Base-by-base conservation (phyloP, 2,888 invertebrate species). In the Oligia fasciuncula region DNA sequence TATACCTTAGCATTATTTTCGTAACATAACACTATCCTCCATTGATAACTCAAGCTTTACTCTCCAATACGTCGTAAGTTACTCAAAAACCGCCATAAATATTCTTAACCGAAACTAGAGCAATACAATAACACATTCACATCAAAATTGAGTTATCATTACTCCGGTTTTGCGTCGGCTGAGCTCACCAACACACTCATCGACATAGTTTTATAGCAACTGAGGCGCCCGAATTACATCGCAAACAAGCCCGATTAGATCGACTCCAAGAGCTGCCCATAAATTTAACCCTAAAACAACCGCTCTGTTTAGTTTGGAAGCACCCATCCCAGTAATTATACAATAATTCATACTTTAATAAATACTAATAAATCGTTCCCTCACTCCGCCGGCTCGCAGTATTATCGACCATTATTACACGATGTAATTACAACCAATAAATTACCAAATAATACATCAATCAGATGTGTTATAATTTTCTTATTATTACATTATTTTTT, bases 371-470 rank as follows among this genome's bases (percentile, higher is more conserved):
- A 97, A 97, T 96, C 95, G 93, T 95, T 91, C 94, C 93, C 92
- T 91, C 94, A 93, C 92, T 92, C 93, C 90, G 89, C 85, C 87
- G 88, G 85, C 90, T 90, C 91, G 90, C 91, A 91, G 94, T 93
- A 96, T 96, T 96, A 96, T 96, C 95, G 91, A 92, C 94, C 94
- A 94, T 95, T 96, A 96, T 96, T 96, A 96, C 95, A 95, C 94
- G 95, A 96, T 96, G 96, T 97, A 96, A 97, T 97, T 97, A 97
- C 94, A 94, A 89, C 93, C 96, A 95, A 97, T 97, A 97, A 97
- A 96, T 97, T 96, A 96, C 94, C 95, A 95, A 96, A 97, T 97
- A 96, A 96, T 96, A 96, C 96, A 96, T 97, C 96, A 96, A 97
- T 97, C 96, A 96, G 96, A 96, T 95, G 96, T 96, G 96, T 97